These are phyloP conservation scores for Anser cygnoides DNA, from an alignment of 2,113 vertebrate genomes.

Conservation along the genomic window DNA sequence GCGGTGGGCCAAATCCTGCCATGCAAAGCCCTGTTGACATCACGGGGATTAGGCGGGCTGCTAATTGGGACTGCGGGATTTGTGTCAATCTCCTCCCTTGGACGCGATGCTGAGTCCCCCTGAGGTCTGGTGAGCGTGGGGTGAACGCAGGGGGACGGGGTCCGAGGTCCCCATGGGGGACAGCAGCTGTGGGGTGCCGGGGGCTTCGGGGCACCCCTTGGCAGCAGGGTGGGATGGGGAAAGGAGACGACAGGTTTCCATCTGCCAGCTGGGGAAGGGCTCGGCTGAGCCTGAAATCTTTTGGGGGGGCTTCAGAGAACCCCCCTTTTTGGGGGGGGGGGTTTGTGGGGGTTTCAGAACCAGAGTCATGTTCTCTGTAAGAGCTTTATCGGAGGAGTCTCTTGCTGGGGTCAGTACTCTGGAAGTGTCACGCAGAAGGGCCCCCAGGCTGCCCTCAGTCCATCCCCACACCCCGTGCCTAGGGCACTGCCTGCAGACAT, in stretches of 20 bases:
- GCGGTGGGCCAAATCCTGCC: slow-evolving; percentile 7
- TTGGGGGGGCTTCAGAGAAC: too few species aligned
- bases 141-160: neutral
- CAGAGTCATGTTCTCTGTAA: neutral
- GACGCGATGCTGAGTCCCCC: neutral
- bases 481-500: neutral
- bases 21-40: neutral
- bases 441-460: neutral
- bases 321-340: neutral
- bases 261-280: neutral
- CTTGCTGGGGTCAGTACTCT: neutral
- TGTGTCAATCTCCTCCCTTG: neutral
- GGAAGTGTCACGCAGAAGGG: neutral
- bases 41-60: neutral
- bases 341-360: neutral
- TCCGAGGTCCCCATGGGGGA: fast-evolving
- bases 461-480: neutral
- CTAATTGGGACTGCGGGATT: neutral
- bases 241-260: neutral
- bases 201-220: neutral
- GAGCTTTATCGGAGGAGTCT: neutral
- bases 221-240: neutral
- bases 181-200: neutral
- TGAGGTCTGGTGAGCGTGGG: neutral
- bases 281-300: neutral